Conservation (phyloP, 1,140 invertebrate species). For the Camponotus pennsylvanicus region DNA sequence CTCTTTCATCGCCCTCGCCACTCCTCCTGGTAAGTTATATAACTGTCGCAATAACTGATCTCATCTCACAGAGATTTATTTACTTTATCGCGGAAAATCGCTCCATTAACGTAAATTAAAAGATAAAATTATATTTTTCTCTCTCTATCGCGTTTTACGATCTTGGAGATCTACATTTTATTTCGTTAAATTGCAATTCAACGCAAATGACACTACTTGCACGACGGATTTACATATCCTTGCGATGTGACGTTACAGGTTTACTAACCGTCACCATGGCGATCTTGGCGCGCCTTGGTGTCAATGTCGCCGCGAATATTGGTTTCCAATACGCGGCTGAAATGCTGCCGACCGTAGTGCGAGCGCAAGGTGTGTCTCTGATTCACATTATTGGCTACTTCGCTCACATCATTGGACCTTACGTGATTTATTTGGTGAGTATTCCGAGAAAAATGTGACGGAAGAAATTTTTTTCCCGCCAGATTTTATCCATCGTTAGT, state of each 20-base stretch:
- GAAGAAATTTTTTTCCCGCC: neutral
- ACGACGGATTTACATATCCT: conserved; percentile 46
- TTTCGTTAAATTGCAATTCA: neutral
- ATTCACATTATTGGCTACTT: conserved; percentile 95
- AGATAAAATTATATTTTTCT: neutral
- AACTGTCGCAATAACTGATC: neutral
- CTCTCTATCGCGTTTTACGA: neutral
- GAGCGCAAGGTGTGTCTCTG: conserved; percentile 93
- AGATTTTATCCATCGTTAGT: neutral
- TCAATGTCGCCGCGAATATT: conserved; percentile 96
- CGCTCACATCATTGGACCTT: conserved; percentile 93
- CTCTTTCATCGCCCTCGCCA: conserved; percentile 91
- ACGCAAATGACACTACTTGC: neutral
- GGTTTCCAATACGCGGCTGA: conserved; percentile 96
- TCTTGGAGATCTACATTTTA: neutral
- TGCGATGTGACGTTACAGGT: conserved; percentile 57
- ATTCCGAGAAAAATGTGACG: neutral
- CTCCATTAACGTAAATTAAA: no score
- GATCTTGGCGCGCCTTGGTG: conserved; percentile 92
- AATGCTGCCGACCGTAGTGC: conserved; percentile 94
- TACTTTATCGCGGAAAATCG: neutral
- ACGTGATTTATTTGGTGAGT: conserved; percentile 92
- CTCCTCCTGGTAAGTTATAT: conserved; percentile 88
- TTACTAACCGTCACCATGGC: conserved; percentile 90
- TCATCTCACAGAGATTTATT: neutral